Conservation (phyloP, 2,888 invertebrate species). For the Nomada flava region DNA sequence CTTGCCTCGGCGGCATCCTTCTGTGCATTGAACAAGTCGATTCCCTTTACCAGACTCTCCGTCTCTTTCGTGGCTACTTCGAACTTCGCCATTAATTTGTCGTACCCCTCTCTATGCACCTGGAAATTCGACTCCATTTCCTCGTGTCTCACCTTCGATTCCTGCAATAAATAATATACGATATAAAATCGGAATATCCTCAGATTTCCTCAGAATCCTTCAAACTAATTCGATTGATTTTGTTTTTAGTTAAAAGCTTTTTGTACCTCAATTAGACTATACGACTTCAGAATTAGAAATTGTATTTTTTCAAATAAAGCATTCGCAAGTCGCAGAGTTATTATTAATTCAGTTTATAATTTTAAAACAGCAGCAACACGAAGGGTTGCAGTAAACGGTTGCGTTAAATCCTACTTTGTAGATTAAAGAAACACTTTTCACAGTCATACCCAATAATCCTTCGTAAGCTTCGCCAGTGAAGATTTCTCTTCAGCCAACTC, state of each 20-base stretch:
- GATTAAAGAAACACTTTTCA: not conserved
- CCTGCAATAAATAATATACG: constrained; percentile 37
- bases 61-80: constrained; percentile 71
- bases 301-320: not conserved
- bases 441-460: constrained; percentile 73
- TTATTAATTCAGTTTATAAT: too few relatives aligned
- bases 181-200: too few relatives aligned
- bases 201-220: too few relatives aligned
- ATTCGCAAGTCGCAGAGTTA: not conserved
- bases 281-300: too few relatives aligned
- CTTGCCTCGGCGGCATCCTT: constrained; percentile 72
- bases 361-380: too few relatives aligned
- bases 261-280: too few relatives aligned
- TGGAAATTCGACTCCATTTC: constrained; percentile 65
- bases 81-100: constrained; percentile 67
- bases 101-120: constrained; percentile 65
- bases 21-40: constrained; percentile 74
- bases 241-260: too few relatives aligned
- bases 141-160: constrained; percentile 66
- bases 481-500: constrained; percentile 74
- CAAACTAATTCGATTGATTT: too few relatives aligned
- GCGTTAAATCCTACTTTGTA: not conserved
- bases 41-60: constrained; percentile 71
- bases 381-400: not conserved
- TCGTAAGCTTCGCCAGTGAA: constrained; percentile 70